Evolutionary conservation across 2,888 invertebrate species (phyloP), one percentile per base, ranked within the genome.

Genomic region (Dynastes tityus): DNA sequence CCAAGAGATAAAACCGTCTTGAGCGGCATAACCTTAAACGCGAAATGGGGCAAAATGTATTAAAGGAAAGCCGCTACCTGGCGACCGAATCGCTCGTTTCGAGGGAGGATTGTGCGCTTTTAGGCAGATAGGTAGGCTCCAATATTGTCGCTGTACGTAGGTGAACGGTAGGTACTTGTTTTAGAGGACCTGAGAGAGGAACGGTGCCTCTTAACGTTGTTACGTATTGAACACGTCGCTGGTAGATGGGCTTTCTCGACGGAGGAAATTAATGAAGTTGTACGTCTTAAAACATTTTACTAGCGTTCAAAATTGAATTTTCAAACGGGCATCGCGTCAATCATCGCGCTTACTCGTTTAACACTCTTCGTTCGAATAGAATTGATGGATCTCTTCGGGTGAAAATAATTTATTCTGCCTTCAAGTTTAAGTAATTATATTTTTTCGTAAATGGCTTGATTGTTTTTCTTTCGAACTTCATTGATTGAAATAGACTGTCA

Each of bases 1-100:
- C 73, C 73, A 61, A 61, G 73, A 74, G 73, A 74, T 74, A 74
- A 74, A 74, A 74, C 73, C 73, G 73, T 61, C 63, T 61, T 61
- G 73, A 61, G 45, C 49, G 68, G 29, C 73, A 74, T 74, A 74
- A 74, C 73, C 73, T 74, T 74, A 74, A 74, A 74, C 58, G 73
- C 73, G 73, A 74, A 74, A 74, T 61, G 58, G 58, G 73, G 16
- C 55, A 45, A 74, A 61, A 74, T 74, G 73, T 74, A 74, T 74
- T 74, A 61, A 74, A 63, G 40, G 37, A 37, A 61, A 45, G 61
- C 51, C 49, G 49, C 63, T 74, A 74, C 73, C 73, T 74, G 73
- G 45, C 73, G 40, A 45, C 40, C 45, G 40, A 71, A 74, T 74
- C 73, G 58, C 45, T 49, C 45, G 58, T 61, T 74, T 74, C 40